These are phyloP conservation scores for Labrus mixtus DNA, from an alignment of 2,113 vertebrate species.

Conservation along the genomic window DNA sequence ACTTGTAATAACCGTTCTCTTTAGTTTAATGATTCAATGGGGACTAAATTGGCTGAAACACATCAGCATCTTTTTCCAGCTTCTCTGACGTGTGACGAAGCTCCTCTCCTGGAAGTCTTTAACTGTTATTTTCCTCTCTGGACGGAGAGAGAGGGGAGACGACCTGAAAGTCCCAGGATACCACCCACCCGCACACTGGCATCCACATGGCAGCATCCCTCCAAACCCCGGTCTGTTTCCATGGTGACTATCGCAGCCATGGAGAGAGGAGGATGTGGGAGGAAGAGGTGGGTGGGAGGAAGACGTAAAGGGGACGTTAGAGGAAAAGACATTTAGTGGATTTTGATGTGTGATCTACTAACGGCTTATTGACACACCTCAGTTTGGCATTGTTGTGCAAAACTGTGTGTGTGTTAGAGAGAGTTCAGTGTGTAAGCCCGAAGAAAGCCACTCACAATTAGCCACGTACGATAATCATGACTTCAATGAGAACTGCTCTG, in stretches of 20 bases:
- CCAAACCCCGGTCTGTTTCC: constrained; percentile 77
- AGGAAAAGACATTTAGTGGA: constrained; percentile 51
- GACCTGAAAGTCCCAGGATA: constrained; percentile 47
- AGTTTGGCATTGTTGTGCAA: neutral
- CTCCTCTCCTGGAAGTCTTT: constrained; percentile 43
- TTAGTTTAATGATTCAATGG: neutral
- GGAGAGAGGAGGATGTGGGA: constrained; percentile 59
- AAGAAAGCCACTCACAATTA: constrained; percentile 12
- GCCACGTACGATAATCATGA: constrained; percentile 6
- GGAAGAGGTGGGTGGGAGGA: constrained; percentile 51
- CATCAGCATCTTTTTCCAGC: neutral
- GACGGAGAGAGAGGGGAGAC: constrained; percentile 36
- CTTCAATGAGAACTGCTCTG: constrained; percentile 6
- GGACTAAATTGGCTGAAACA: constrained; percentile 15
- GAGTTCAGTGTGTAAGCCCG: neutral
- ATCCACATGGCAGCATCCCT: constrained; percentile 63
- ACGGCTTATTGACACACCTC: constrained; percentile 21
- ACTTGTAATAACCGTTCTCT: neutral
- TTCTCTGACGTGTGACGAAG: neutral
- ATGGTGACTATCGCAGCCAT: constrained; percentile 75
- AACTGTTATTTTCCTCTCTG: constrained; percentile 66
- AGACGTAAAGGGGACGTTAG: constrained; percentile 38
- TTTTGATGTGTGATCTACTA: constrained; percentile 52
- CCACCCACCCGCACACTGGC: constrained; percentile 46
- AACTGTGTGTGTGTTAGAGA: neutral